Evolutionary conservation across 2,888 invertebrate species (phyloP).

Genomic region (Mesopsocus fuscifrons): DNA sequence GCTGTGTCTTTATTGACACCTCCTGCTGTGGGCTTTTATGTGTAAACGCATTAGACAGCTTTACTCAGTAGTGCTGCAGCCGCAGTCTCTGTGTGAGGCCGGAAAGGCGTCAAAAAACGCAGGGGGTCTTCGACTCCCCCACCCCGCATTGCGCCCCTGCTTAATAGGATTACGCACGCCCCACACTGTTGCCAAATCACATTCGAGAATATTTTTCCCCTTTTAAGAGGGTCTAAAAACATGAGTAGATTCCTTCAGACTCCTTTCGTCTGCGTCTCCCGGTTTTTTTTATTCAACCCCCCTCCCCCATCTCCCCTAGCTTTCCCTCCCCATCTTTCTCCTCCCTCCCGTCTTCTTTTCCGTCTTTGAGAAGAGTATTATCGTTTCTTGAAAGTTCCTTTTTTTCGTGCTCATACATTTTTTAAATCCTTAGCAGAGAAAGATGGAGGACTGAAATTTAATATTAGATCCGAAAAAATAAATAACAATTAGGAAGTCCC

Average conservation of each 20-base stretch:
- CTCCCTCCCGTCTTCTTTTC: slow-evolving; percentile 5
- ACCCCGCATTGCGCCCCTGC: neutral
- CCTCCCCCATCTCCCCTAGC: slow-evolving; percentile 11
- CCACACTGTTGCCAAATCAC: slow-evolving; percentile 8
- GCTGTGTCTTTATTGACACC: too few species aligned
- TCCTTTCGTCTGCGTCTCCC: neutral
- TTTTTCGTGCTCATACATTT: neutral
- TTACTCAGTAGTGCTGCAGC: too few species aligned
- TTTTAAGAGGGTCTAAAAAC: slow-evolving; percentile 9
- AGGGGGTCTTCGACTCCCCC: slow-evolving; percentile 1
- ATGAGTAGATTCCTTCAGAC: slow-evolving; percentile 8
- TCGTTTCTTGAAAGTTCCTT: neutral
- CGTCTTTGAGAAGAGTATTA: neutral
- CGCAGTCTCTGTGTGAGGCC: too few species aligned
- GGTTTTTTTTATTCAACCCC: slow-evolving; percentile 9
- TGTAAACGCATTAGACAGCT: too few species aligned
- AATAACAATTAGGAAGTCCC: neutral
- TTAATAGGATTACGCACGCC: slow-evolving; percentile 7
- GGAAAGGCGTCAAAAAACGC: slow-evolving; percentile 8
- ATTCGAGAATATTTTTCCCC: slow-evolving; percentile 1
- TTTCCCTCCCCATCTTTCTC: slow-evolving; percentile 5
- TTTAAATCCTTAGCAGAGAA: neutral
- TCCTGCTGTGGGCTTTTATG: too few species aligned
- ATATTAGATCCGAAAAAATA: neutral
- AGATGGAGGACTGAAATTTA: neutral